Evolutionary conservation across 2,113 vertebrate genomes (phyloP).

Genomic region (Myxocyprinus asiaticus): DNA sequence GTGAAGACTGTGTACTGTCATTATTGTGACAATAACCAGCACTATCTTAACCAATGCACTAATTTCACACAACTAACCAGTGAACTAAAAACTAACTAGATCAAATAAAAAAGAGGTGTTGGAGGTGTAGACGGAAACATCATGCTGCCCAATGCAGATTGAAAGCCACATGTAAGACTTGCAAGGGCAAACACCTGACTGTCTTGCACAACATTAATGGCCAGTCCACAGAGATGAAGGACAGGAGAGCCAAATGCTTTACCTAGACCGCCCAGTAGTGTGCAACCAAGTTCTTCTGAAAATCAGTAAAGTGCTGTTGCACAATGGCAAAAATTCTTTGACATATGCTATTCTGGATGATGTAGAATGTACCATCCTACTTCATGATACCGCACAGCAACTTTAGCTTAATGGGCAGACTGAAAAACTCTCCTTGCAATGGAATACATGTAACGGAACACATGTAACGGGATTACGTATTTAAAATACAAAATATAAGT

Average conservation of each 20-base stretch:
- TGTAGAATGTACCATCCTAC: neutral
- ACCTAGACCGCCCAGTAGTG: neutral
- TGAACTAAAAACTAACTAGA: slow-evolving; percentile 3
- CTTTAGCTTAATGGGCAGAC: neutral
- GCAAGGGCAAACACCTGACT: neutral
- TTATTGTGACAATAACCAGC: slow-evolving; percentile 6
- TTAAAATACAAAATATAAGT: too few species aligned
- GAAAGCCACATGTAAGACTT: neutral
- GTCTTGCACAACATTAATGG: neutral
- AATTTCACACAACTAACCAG: slow-evolving; percentile 11
- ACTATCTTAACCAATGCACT: slow-evolving; percentile 5
- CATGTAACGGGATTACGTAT: too few species aligned
- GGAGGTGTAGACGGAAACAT: neutral
- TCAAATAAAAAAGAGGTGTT: slow-evolving; percentile 10
- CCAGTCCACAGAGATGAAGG: neutral
- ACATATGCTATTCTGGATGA: neutral
- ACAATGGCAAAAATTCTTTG: neutral
- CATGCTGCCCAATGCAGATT: neutral
- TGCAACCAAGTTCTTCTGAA: slow-evolving; percentile 3
- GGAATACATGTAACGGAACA: neutral
- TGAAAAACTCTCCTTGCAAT: neutral
- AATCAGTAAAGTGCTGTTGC: neutral
- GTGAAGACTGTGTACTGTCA: neutral
- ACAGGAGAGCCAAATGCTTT: neutral
- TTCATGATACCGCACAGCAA: neutral